Percentiles rank a stretch among this genome's conserved stretches.
Evolutionary conservation across 2,113 vertebrate genomes (phyloP).

Genomic region (Trematocara macrostoma): DNA sequence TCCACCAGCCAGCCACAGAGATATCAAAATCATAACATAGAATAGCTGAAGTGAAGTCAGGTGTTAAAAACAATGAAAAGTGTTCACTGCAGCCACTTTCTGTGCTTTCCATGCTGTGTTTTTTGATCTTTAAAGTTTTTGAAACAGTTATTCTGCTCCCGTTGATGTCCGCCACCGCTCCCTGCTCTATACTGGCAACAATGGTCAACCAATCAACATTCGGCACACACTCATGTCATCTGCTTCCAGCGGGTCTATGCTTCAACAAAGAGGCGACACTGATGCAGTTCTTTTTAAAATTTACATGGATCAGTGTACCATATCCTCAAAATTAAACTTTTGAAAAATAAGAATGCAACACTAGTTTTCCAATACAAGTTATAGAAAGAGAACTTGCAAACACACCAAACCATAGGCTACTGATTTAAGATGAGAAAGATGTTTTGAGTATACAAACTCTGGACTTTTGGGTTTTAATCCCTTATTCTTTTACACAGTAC

Average conservation of each 20-base stretch:
- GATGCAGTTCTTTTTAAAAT: background rate
- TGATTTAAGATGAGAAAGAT: background rate
- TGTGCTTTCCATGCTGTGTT: background rate
- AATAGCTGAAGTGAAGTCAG: background rate
- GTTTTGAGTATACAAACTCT: background rate
- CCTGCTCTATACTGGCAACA: background rate
- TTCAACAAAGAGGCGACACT: background rate
- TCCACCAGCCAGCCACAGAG: background rate
- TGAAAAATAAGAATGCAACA: background rate
- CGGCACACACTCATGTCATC: background rate
- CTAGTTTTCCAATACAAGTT: background rate
- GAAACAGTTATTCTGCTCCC: background rate
- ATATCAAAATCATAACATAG: background rate
- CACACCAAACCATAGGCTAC: background rate
- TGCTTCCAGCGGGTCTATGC: background rate
- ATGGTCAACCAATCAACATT: background rate
- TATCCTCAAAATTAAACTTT: background rate
- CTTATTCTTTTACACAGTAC: slow-evolving; percentile 52
- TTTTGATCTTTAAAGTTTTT: background rate
- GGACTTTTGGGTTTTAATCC: background rate
- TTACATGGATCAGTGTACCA: background rate
- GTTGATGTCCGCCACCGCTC: background rate
- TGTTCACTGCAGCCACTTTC: background rate
- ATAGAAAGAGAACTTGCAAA: background rate
- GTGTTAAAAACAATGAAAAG: background rate